Base-by-base conservation (phyloP, 2,797 vertebrate species). In the Poeciliopsis paucimaculata region DNA sequence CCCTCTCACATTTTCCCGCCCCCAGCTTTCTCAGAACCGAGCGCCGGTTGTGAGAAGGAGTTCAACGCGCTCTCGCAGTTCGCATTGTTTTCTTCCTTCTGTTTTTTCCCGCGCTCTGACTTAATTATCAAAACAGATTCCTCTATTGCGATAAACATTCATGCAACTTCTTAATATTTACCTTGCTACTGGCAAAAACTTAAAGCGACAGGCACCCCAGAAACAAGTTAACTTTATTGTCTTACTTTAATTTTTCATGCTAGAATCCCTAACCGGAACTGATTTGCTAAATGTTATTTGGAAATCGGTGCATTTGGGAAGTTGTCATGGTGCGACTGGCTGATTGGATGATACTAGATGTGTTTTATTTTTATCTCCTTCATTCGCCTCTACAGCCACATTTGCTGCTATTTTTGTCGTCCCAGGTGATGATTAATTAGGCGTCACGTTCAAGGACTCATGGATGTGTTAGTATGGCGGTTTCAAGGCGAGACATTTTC, bases 11-110 rank as follows among this genome's bases (percentile, higher is more conserved):
- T 79, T 76, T 77, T 73, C 64, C 84, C 9, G 1, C 10, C 55
- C 85, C 26, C 80, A 72, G 34, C 70, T 47, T 49, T 82, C 88
- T 86, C 41, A 43, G 66, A 70, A n/a, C 23, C 20, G 10, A 43
- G 39, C 36, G 2, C 39, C 43, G 26, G 23, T n/a, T n/a, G 39
- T 43, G 9, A n/a, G 36, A 70, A 43, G 36, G 39, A 26, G 11
- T 12, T 43, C 23, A 68, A 68, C 9, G 4, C 26, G 13, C 46
- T 72, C 47, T 43, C 36, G 39, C 49, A 71, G n/a, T 13, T 53
- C 5, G 18, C 7, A 31, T 10, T 4, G 62, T 53, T 78, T 55
- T 45, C 23, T 31, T 10, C 36, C 73, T 28, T 36, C 55, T 57
- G 12, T 62, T 84, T 77, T 13, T 75, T 53, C 73, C 62, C 28